These are phyloP conservation scores for Sialia sialis DNA, from an alignment of 2,113 vertebrate species.

Conservation along the genomic window DNA sequence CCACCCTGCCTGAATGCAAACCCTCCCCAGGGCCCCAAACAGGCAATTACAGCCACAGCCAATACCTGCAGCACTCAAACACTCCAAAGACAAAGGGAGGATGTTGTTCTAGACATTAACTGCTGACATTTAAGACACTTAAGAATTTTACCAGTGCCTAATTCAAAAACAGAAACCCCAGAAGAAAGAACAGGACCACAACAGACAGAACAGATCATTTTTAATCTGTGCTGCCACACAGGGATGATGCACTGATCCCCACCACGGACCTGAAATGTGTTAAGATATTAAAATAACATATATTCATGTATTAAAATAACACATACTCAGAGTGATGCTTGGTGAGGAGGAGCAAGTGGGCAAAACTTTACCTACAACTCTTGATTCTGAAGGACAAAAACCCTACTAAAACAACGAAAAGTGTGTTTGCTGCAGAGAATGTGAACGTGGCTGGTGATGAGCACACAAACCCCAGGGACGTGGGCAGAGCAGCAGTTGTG, in stretches of 20 bases:
- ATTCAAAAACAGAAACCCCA: background rate
- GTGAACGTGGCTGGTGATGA: background rate
- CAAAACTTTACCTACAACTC: fast-evolving
- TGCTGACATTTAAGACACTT: background rate
- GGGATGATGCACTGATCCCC: background rate
- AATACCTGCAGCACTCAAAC: background rate
- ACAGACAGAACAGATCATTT: background rate
- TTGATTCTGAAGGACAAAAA: background rate
- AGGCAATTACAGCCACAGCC: background rate
- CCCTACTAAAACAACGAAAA: background rate
- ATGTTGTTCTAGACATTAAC: background rate
- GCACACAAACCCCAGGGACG: fast-evolving
- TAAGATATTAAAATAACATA: too few relatives aligned
- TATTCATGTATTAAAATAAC: background rate
- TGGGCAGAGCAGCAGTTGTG: background rate
- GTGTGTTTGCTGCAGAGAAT: background rate
- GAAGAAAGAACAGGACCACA: background rate
- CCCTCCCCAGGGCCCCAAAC: slow-evolving; percentile 24
- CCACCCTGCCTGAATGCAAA: background rate
- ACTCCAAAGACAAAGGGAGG: background rate
- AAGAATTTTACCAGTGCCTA: background rate
- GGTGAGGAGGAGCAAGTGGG: background rate
- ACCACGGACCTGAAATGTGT: background rate
- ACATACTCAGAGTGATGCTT: fast-evolving
- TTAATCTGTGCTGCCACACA: background rate